Base-by-base conservation (phyloP, 2,888 invertebrate genomes). In the Nymphalis polychloros region DNA sequence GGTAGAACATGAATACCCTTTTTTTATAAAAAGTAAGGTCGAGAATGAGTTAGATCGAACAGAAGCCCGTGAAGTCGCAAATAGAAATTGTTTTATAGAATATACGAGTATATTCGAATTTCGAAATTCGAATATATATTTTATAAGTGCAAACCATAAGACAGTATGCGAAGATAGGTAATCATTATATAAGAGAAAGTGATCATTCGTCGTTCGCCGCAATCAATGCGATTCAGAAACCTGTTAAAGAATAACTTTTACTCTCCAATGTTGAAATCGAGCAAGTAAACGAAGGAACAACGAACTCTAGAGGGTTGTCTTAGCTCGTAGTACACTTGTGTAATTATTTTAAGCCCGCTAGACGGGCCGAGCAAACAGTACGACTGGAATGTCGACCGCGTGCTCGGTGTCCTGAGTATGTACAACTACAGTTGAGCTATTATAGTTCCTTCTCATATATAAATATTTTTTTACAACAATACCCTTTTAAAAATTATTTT, bases 341-440 rank as follows among this genome's bases (percentile, higher is more conserved):
- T 90, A 89, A 90, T 91, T 90, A 92, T 90, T 90, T 89, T 89
- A 88, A 90, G 90, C 86, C 77, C 80, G 80, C 84, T 86, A 86
- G 86, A 85, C 83, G 82, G 83, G 84, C 81, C 76, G 84, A 83
- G 85, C 86, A 89, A 87, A 89, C 81, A 82, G 80, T 76, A 48
- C 66, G 77, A 72, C 74, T 80, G 88, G 90, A 89, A 90, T 90
- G 89, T 83, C 76, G 81, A 79, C 83, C 59, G 49, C 59, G 19
- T 59, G 19, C 17, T 8, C 41, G 10, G 31, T 19, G 35, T 57
- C 35, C 57, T 57, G 27, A 19, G 57, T 19, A 41, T 47, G 16
- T 55, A 67, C 61, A 62, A 48, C 19, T 35, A 8, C n/a, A 31
- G 27, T 55, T 17, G 27, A 55, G 8, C 27, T 53, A 31, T 31